A percentile compares a stretch with the other conserved stretches of the same genome.
Evolutionary conservation across 2,113 vertebrate species (phyloP).

Genomic region (Pseudorectes ferrugineus): DNA sequence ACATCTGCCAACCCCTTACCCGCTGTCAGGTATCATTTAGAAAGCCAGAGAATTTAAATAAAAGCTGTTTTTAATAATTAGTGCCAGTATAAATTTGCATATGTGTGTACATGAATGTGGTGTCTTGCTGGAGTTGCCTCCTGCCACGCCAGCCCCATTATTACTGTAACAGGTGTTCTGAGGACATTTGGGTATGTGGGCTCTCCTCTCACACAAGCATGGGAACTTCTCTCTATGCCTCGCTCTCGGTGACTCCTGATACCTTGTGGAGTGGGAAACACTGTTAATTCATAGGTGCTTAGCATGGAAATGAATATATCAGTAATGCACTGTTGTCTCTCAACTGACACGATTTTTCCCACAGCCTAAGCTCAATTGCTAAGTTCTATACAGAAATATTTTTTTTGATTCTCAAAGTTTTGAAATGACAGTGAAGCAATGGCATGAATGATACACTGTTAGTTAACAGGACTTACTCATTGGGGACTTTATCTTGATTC

Average conservation of each 20-base stretch:
- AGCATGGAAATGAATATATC: not conserved
- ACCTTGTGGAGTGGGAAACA: not conserved
- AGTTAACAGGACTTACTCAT: not conserved
- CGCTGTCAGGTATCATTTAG: not conserved
- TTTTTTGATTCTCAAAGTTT: not conserved
- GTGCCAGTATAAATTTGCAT: not conserved
- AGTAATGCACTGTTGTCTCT: not conserved
- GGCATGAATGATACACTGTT: not conserved
- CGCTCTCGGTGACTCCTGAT: not conserved
- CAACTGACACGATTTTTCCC: not conserved
- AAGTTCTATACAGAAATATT: not conserved
- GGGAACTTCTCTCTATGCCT: not conserved
- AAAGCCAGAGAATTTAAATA: not conserved
- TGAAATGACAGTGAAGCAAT: not conserved
- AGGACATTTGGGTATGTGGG: accelerated
- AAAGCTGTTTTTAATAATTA: not conserved
- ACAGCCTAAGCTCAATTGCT: not conserved
- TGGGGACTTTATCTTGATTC: not conserved
- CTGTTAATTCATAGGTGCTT: not conserved
- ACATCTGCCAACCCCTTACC: not conserved
- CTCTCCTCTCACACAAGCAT: not conserved
- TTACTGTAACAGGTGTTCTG: not conserved
- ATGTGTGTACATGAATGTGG: not conserved
- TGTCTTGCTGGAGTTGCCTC: not conserved
- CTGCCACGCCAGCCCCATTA: accelerated